Conservation (phyloP, 2,113 vertebrate genomes). For the Neolamprologus modestus region DNA sequence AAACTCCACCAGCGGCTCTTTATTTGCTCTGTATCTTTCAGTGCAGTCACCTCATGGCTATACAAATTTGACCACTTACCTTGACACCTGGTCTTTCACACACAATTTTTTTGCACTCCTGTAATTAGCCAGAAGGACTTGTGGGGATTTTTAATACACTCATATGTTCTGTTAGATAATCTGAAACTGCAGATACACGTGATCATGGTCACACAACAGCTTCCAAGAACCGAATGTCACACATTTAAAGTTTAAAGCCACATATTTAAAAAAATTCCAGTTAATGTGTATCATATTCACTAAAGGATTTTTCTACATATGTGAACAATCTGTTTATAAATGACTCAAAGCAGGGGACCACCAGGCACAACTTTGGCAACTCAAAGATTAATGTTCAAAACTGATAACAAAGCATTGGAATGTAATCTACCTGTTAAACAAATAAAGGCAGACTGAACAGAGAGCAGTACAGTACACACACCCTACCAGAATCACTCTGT, state of each 20-base stretch:
- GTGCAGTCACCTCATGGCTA: neutral
- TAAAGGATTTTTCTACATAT: neutral
- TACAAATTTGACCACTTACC: neutral
- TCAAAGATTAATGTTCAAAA: neutral
- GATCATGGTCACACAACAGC: neutral
- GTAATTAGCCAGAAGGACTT: neutral
- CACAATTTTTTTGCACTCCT: neutral
- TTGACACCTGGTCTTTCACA: neutral
- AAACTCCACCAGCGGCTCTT: slow-evolving; percentile 29
- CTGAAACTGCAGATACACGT: neutral
- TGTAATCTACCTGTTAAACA: neutral
- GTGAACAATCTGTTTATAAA: neutral
- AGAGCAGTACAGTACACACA: neutral
- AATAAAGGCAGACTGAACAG: neutral
- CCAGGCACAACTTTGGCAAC: neutral
- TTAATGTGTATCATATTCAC: neutral
- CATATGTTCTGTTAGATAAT: neutral
- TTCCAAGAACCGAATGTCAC: neutral
- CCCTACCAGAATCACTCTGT: neutral
- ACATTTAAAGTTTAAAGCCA: neutral
- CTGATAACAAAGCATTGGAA: neutral
- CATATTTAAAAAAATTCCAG: neutral
- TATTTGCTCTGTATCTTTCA: slow-evolving; percentile 28
- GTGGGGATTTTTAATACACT: neutral
- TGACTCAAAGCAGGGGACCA: neutral